Percentiles rank a stretch among this genome's conserved stretches.
Evolutionary conservation across 2,797 vertebrate genomes (phyloP).

Genomic region (Chromis chromis): DNA sequence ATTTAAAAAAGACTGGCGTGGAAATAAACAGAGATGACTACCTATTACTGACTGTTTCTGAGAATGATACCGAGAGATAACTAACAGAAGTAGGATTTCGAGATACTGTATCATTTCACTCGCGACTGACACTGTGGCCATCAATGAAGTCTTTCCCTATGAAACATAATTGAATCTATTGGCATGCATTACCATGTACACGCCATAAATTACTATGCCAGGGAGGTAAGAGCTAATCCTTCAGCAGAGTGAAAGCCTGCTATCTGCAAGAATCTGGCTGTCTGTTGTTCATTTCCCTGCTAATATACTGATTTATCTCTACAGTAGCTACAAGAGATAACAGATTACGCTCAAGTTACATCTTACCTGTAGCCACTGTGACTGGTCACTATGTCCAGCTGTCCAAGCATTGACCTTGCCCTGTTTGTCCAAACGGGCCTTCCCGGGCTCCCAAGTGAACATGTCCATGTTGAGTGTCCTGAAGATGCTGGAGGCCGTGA

Average conservation of each 20-base stretch:
- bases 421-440: slow-evolving; percentile 97
- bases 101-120: slow-evolving; percentile 29
- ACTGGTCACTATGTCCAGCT: slow-evolving; percentile 96
- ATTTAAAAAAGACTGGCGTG: slow-evolving; percentile 41
- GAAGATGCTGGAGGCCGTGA: slow-evolving; percentile 96
- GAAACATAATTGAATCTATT: slow-evolving; percentile 45
- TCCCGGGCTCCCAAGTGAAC: slow-evolving; percentile 98
- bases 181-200: slow-evolving; percentile 45
- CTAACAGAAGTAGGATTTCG: slow-evolving; percentile 35
- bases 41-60: slow-evolving; percentile 47
- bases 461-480: slow-evolving; percentile 99
- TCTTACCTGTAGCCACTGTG: slow-evolving; percentile 97
- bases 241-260: slow-evolving; percentile 42
- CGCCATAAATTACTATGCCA: slow-evolving; percentile 55
- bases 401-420: slow-evolving; percentile 99
- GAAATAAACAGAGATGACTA: slow-evolving; percentile 39
- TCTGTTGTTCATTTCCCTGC: slow-evolving; percentile 31
- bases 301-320: slow-evolving; percentile 24
- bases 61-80: slow-evolving; percentile 24
- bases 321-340: slow-evolving; percentile 23
- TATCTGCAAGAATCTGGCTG: slow-evolving; percentile 23
- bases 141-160: slow-evolving; percentile 30
- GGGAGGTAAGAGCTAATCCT: slow-evolving; percentile 48
- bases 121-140: slow-evolving; percentile 18
- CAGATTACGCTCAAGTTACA: slow-evolving; percentile 4